These are phyloP conservation scores for Drosophila tsacasi DNA, from an alignment of 1,140 invertebrate species.

Conservation along the genomic window DNA sequence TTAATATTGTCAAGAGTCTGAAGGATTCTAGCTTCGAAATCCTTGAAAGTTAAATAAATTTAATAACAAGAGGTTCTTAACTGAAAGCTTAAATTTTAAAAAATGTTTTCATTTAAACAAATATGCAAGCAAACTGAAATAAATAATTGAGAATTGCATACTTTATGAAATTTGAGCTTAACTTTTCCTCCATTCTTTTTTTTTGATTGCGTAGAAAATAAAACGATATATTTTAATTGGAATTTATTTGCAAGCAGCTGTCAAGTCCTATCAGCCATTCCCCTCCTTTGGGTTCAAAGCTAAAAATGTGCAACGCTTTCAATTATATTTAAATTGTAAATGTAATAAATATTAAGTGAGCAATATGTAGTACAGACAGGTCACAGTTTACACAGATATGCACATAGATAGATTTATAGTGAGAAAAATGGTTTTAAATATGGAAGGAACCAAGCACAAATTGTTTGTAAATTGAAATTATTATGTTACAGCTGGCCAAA, in stretches of 20 bases:
- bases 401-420: not conserved
- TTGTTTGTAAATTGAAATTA: not conserved
- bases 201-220: not conserved
- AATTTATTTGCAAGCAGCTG: slow-evolving; percentile 17
- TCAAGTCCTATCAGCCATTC: not conserved
- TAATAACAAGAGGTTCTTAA: not conserved
- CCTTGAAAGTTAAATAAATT: not conserved
- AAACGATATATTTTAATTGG: slow-evolving; percentile 13
- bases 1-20: too few relatives aligned
- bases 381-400: not conserved
- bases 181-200: not conserved
- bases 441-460: not conserved
- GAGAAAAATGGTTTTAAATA: not conserved
- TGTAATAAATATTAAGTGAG: slow-evolving; percentile 18
- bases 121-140: too few relatives aligned
- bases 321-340: slow-evolving; percentile 22
- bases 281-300: not conserved
- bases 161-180: slow-evolving; percentile 5
- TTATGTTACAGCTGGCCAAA: not conserved
- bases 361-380: not conserved
- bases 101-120: not conserved
- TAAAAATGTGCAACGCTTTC: slow-evolving; percentile 12
- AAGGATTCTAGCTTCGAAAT: not conserved
- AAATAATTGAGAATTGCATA: slow-evolving; percentile 1
- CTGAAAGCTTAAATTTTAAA: not conserved